Percentiles rank a stretch among this genome's conserved stretches.
Evolutionary conservation across 2,113 vertebrate species (phyloP).

Genomic region (Gallinago media): DNA sequence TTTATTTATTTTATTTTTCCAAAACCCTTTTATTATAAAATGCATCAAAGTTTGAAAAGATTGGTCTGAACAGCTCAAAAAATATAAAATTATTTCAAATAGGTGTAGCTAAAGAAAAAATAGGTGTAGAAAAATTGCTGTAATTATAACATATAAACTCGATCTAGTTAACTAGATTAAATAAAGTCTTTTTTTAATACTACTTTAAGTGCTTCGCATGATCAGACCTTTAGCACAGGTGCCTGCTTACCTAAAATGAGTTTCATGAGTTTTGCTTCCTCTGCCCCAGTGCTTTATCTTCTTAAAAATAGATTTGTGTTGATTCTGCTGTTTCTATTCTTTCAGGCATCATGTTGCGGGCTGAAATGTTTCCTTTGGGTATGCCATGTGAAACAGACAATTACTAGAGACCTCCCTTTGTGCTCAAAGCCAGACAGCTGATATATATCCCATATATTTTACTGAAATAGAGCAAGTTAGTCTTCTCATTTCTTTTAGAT

Average conservation of each 20-base stretch:
- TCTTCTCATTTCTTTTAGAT: background rate
- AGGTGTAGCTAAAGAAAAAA: background rate
- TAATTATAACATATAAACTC: background rate
- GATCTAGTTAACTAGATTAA: background rate
- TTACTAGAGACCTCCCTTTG: background rate
- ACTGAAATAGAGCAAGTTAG: background rate
- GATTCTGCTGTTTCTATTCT: background rate
- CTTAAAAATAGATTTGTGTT: background rate
- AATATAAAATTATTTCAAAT: background rate
- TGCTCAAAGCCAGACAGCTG: background rate
- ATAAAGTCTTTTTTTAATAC: background rate
- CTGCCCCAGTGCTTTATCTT: background rate
- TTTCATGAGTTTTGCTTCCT: background rate
- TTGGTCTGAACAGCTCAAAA: background rate
- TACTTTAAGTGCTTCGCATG: background rate
- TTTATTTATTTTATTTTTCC: fast-evolving
- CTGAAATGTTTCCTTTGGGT: slow-evolving; percentile 5
- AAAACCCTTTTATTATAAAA: background rate
- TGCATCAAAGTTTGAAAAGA: background rate
- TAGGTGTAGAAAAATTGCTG: background rate
- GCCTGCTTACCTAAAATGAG: background rate
- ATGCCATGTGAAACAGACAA: background rate
- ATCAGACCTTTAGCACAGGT: background rate
- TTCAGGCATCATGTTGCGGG: background rate
- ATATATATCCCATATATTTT: background rate